phyloP scores from a whole-genome alignment of 2,888 invertebrate species.

The Ormyrus pomaceus region DNA sequence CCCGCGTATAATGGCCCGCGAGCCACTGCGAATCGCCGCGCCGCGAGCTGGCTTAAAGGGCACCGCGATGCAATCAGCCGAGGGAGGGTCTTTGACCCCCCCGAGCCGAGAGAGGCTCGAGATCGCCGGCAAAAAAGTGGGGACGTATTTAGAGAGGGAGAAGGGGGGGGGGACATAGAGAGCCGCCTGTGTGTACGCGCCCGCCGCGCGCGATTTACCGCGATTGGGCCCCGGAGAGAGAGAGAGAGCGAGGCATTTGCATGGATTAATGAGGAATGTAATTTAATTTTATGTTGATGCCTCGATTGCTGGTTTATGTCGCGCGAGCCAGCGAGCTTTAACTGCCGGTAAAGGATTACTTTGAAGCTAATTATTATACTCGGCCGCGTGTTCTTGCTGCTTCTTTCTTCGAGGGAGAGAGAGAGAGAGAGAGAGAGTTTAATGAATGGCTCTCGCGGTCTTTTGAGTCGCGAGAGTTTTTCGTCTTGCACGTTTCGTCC shows the following conservation, averaged over 20 bases:
- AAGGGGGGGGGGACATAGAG: not conserved
- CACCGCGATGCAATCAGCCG: constrained; percentile 38
- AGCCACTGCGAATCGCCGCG: constrained; percentile 30
- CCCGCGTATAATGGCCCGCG: not conserved
- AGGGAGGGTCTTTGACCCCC: constrained; percentile 41
- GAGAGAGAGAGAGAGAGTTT: constrained; percentile 18
- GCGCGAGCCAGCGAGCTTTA: constrained; percentile 30
- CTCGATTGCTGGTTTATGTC: constrained; percentile 47
- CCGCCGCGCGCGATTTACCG: constrained; percentile 17
- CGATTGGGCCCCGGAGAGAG: not conserved
- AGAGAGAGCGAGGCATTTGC: constrained; percentile 38
- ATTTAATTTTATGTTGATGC: constrained; percentile 57
- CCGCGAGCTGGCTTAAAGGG: constrained; percentile 40
- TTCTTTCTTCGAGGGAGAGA: not conserved
- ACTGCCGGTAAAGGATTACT: constrained; percentile 53
- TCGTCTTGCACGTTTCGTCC: too few relatives aligned
- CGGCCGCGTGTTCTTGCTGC: not conserved
- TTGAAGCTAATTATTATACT: constrained; percentile 54
- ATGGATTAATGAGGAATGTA: constrained; percentile 55
- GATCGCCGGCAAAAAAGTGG: not conserved
- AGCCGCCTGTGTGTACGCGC: not conserved
- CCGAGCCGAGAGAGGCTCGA: not conserved
- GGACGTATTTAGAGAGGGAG: not conserved
- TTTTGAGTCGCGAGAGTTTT: not conserved
- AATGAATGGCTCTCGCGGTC: constrained; percentile 49